phyloP scores from a whole-genome alignment of 2,888 invertebrate genomes.

The Drosophila mulleri region DNA sequence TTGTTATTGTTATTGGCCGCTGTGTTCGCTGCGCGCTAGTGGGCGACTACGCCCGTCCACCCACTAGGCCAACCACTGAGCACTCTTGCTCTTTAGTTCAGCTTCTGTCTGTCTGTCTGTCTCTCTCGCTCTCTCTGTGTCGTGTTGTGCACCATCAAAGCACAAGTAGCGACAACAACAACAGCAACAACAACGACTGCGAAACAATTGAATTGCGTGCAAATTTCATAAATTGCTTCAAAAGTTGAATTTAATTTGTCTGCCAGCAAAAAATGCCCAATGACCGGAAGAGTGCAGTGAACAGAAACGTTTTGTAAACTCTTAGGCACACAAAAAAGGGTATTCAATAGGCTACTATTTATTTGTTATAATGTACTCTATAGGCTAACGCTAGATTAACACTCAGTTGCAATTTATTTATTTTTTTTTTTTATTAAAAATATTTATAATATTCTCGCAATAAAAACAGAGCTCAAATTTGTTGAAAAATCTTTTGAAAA shows the following conservation, averaged over 20 bases:
- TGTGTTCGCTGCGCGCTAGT: constrained; percentile 57
- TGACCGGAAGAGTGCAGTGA: constrained; percentile 39
- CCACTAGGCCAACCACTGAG: neutral
- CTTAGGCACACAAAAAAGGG: constrained; percentile 2
- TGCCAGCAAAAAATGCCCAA: constrained; percentile 42
- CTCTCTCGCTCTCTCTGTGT: constrained; percentile 1
- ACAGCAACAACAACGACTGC: constrained; percentile 45
- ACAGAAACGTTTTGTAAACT: constrained; percentile 14
- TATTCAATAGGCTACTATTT: neutral
- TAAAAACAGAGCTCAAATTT: neutral
- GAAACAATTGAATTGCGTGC: constrained; percentile 69
- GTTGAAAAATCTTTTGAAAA: neutral
- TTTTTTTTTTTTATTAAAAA: neutral
- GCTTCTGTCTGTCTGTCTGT: constrained; percentile 5
- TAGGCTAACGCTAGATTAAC: neutral
- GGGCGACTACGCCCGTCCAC: constrained; percentile 20
- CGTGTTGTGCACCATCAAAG: constrained; percentile 53
- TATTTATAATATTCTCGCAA: neutral
- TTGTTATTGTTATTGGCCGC: constrained; percentile 76
- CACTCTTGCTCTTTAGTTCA: constrained; percentile 39
- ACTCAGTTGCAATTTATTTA: neutral
- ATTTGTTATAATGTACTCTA: neutral
- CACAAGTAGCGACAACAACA: constrained; percentile 40
- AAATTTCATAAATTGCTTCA: constrained; percentile 73
- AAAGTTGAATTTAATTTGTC: constrained; percentile 68